Base-by-base conservation (phyloP, 2,888 invertebrate species). In the Caenorhabditis panamensis region DNA sequence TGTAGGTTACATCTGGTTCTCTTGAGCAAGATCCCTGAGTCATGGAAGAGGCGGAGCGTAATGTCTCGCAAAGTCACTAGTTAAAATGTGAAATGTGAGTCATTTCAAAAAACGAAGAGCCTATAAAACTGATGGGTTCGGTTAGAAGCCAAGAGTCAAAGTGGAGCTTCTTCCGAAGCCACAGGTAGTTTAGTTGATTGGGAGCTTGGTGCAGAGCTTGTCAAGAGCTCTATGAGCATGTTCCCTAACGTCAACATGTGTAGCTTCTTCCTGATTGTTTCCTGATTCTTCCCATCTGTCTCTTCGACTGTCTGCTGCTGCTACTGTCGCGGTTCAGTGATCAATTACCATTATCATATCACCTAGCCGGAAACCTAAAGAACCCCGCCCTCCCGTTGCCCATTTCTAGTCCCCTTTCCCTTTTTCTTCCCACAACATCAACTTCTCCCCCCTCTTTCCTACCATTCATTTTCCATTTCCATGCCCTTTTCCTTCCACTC, bases 311-410 rank as follows among this genome's bases (percentile, higher is more conserved):
- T 9, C 47, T 16, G 41, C 13, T 41, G 5, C 13, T 5, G 41
- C 41, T 41, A 16, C 41, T 9, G 41, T 16, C 16, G 31, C 61
- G 69, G 61, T 71, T 71, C 69, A 54, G 69, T 71, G 69, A 71
- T 71, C 69, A 71, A 71, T 71, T 62, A 59, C 69, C 69, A 62
- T 61, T 71, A 71, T 71, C 69, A 71, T 71, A 71, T 71, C 69
- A 71, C 69, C 53, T 54, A 26, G 24, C 47, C 41, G 28, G 20
- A 69, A 58, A 44, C 31, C 31, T 56, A 11, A n/a, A n/a, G 20
- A 49, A 56, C 56, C 31, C 28, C 56, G 16, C 28, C 41, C 41
- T 9, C 5, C 51, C 68, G n/a, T n/a, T n/a, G 16, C 51, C n/a
- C 51, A 41, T 54, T 54, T 22, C 22, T 36, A 28, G 11, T 36